phyloP scores from a whole-genome alignment of 2,888 invertebrate species.

The Aphodius sticticus region DNA sequence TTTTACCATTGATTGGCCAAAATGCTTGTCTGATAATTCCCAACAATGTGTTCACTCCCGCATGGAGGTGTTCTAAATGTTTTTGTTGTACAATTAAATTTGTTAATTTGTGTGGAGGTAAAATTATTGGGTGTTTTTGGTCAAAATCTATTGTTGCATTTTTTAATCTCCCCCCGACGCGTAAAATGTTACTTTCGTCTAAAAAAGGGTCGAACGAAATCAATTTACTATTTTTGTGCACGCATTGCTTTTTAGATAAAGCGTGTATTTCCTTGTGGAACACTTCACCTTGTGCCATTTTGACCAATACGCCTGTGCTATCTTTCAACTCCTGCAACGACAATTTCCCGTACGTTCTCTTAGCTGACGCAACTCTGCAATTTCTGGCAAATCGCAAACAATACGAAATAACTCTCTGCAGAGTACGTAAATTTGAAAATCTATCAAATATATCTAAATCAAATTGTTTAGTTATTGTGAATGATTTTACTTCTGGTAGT shows the following conservation, averaged over 20 bases:
- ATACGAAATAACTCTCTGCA: background rate
- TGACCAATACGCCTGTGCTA: background rate
- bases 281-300: background rate
- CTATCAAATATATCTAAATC: conserved; percentile 9
- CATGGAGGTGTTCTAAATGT: conserved; percentile 22
- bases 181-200: conserved; percentile 14
- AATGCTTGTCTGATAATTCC: background rate
- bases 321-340: background rate
- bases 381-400: background rate
- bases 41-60: conserved; percentile 8
- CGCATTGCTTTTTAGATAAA: background rate
- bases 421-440: background rate
- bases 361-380: background rate
- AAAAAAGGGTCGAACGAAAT: conserved; percentile 6
- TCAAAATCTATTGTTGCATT: conserved; percentile 22
- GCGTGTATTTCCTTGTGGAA: background rate
- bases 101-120: conserved; percentile 19
- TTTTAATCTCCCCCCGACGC: conserved; percentile 15
- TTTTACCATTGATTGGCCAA: background rate
- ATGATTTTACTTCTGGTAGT: background rate
- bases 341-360: background rate
- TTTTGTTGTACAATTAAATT: conserved; percentile 14
- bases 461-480: background rate
- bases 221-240: background rate
- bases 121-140: conserved; percentile 19